A percentile compares a stretch with the other conserved stretches of the same genome.
These are phyloP conservation scores for Erythrolamprus reginae DNA, from an alignment of 2,113 vertebrate genomes.

Conservation along the genomic window DNA sequence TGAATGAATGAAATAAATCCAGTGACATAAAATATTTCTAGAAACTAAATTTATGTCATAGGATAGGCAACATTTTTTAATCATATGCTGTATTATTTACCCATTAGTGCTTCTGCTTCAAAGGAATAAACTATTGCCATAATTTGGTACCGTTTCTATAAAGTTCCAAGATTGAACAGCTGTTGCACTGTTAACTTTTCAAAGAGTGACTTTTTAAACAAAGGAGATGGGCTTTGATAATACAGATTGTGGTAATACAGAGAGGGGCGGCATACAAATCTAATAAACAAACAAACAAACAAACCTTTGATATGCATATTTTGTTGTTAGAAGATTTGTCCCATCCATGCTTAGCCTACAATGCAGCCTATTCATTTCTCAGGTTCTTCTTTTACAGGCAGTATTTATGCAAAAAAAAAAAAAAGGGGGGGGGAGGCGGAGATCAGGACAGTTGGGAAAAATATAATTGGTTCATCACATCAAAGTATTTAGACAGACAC, in stretches of 20 bases:
- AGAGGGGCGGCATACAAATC: no score
- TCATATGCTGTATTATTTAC: background rate
- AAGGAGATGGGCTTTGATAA: conserved; percentile 14
- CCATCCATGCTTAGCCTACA: conserved; percentile 15
- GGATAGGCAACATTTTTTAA: background rate
- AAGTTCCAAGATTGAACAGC: conserved; percentile 21
- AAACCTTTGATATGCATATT: conserved; percentile 35
- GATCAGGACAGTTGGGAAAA: background rate
- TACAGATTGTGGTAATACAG: no score
- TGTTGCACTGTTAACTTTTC: conserved; percentile 5
- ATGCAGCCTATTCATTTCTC: conserved; percentile 21
- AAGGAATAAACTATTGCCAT: background rate
- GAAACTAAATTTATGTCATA: background rate
- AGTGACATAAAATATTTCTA: background rate
- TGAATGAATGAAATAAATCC: no score
- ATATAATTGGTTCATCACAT: background rate
- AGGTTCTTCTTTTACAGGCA: conserved; percentile 24
- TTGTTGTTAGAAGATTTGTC: conserved; percentile 25
- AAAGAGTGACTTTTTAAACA: conserved; percentile 25
- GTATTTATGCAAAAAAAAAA: conserved; percentile 6
- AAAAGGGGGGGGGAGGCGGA: background rate
- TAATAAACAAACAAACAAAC: no score
- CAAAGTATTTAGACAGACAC: conserved; percentile 48
- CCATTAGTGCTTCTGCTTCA: background rate
- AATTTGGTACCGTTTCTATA: background rate